Evolutionary conservation across 2,888 invertebrate genomes (phyloP).

Genomic region (Lamproptera curius): DNA sequence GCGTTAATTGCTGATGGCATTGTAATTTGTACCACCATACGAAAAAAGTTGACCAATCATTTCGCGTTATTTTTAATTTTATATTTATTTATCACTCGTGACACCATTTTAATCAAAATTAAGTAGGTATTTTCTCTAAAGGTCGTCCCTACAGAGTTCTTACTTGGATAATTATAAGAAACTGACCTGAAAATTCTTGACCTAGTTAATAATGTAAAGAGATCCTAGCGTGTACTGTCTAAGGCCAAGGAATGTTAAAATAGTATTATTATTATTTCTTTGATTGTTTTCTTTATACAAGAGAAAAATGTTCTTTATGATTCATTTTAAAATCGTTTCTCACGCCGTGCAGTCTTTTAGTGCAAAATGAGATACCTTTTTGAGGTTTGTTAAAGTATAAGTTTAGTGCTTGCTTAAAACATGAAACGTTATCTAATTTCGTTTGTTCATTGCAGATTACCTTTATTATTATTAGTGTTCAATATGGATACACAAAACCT

Average conservation of each 20-base stretch:
- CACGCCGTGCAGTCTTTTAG: constrained; percentile 5
- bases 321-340: constrained; percentile 12
- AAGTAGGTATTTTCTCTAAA: too few species aligned
- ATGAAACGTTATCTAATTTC: neutral
- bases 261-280: constrained; percentile 15
- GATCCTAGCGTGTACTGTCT: constrained; percentile 25
- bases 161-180: too few species aligned
- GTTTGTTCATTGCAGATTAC: constrained; percentile 30
- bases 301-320: constrained; percentile 1
- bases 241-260: constrained; percentile 21
- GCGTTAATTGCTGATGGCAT: constrained; percentile 11
- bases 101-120: too few species aligned
- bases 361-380: constrained; percentile 16
- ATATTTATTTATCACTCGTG: too few species aligned
- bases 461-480: constrained; percentile 27
- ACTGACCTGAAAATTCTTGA: too few species aligned
- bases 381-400: constrained; percentile 6
- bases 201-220: constrained; percentile 21
- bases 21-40: too few species aligned
- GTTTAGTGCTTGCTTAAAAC: neutral
- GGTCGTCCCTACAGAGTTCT: too few species aligned
- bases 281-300: constrained; percentile 11
- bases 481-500: constrained; percentile 17
- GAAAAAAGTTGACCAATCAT: too few species aligned
- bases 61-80: too few species aligned